Percentiles rank a stretch among this genome's conserved stretches.
phyloP scores from a whole-genome alignment of 92 coral and sea anemone genomes.

The Blastomussa wellsi region DNA sequence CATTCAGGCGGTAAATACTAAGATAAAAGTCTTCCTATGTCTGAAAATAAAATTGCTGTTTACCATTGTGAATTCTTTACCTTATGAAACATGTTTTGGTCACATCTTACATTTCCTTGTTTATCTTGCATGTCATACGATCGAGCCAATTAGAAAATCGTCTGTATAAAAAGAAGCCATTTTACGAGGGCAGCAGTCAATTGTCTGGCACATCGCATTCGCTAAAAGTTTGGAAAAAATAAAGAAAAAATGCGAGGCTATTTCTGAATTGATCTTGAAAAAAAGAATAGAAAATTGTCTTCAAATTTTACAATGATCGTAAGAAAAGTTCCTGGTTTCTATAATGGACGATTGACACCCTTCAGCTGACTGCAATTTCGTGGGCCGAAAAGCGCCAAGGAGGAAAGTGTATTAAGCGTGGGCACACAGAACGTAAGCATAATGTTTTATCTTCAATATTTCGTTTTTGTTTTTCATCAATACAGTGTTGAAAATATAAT shows the following conservation, averaged over 20 bases:
- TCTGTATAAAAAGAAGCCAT: too few species aligned
- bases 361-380: neutral
- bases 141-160: too few species aligned
- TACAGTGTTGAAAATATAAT: neutral
- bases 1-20: too few species aligned
- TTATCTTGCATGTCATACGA: neutral
- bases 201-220: neutral
- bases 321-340: neutral
- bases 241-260: neutral
- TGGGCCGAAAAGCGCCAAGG: neutral
- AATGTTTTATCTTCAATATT: neutral
- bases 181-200: neutral
- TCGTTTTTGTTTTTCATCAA: neutral
- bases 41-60: neutral
- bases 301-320: neutral
- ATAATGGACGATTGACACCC: neutral
- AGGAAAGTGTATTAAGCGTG: neutral
- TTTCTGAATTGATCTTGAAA: neutral
- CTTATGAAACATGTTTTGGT: neutral
- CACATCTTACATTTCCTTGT: neutral
- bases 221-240: neutral
- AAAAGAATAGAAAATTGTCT: neutral
- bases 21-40: neutral
- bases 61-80: neutral
- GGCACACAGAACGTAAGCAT: neutral